Conservation (phyloP, 2,888 invertebrate species). For the Calliopum simillimum region DNA sequence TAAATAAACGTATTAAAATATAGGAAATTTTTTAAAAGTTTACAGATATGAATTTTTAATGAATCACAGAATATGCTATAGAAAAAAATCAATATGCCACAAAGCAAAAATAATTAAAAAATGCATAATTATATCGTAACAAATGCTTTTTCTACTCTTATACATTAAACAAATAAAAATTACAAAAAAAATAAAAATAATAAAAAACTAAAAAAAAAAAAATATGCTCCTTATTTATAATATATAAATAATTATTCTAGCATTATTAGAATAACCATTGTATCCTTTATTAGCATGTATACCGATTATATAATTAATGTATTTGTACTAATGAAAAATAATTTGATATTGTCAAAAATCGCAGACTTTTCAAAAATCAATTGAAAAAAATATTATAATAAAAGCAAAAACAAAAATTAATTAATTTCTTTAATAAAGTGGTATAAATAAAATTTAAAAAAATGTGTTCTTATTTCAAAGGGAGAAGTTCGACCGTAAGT, state of each 20-base stretch:
- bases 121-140: too few relatives aligned
- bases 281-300: conserved; percentile 46
- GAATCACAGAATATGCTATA: conserved; percentile 32
- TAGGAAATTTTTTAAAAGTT: conserved; percentile 42
- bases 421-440: conserved; percentile 61
- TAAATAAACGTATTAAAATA: conserved; percentile 45
- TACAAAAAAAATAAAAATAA: conserved; percentile 26
- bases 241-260: conserved; percentile 41
- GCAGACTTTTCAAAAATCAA: conserved; percentile 57
- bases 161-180: conserved; percentile 31
- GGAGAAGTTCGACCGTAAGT: too few relatives aligned
- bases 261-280: conserved; percentile 12
- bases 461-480: conserved; percentile 39
- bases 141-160: conserved; percentile 12
- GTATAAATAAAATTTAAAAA: conserved; percentile 57
- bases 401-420: conserved; percentile 45
- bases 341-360: conserved; percentile 43
- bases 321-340: conserved; percentile 57
- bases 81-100: conserved; percentile 40
- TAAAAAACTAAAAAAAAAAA: conserved; percentile 39
- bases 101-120: conserved; percentile 32
- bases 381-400: conserved; percentile 37
- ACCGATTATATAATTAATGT: conserved; percentile 51
- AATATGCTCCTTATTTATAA: conserved; percentile 48
- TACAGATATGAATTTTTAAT: conserved; percentile 40